Base-by-base conservation (phyloP, 1,140 invertebrate species). In the Leptinotarsa undecemlineata region DNA sequence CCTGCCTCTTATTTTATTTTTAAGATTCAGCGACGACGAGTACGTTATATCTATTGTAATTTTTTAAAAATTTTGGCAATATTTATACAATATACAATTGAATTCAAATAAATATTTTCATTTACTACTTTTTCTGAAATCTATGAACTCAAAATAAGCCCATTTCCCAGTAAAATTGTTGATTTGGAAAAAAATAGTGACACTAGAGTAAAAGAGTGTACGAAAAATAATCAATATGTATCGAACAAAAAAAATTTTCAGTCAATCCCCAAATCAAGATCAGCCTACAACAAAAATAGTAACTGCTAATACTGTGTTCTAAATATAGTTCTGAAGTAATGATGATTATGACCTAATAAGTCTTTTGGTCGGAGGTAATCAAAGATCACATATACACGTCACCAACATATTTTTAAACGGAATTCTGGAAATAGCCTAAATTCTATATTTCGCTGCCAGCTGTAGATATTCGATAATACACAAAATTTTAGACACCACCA, bases 1-100 rank as follows among this genome's bases (percentile, higher is more conserved):
- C 78, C 77, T 80, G 77, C 78, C 78, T 80, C 68, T 74, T 77
- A 77, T 79, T 80, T 72, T 70, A 69, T 68, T 73, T 71, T 66
- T 62, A 73, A 74, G 51, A 26, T 68, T 68, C 69, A 69, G 20
- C 73, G 57, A 77, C 72, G 23, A 61, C 57, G 74, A 75, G 61
- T 51, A 71, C 71, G 74, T 66, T 75, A 69, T 73, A 78, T 26
- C 26, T 26, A 78, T 68, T 72, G 73, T 76, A 76, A 67, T 73
- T 68, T 70, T 77, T 76, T 77, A 72, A 71, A 69, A 61, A 74
- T 68, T 72, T 75, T 66, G 73, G 73, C 76, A 62, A 72, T 66
- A 74, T 77, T 77, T 74, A 77, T 69, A 77, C 69, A 77, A 72
- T 68, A 64, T 74, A 68, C 13, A 74, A 70, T 66, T 47, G 69